A percentile compares a stretch with the other conserved stretches of the same genome.
These are phyloP conservation scores for Limulus polyphemus DNA, from an alignment of 2,888 invertebrate species.

Conservation along the genomic window DNA sequence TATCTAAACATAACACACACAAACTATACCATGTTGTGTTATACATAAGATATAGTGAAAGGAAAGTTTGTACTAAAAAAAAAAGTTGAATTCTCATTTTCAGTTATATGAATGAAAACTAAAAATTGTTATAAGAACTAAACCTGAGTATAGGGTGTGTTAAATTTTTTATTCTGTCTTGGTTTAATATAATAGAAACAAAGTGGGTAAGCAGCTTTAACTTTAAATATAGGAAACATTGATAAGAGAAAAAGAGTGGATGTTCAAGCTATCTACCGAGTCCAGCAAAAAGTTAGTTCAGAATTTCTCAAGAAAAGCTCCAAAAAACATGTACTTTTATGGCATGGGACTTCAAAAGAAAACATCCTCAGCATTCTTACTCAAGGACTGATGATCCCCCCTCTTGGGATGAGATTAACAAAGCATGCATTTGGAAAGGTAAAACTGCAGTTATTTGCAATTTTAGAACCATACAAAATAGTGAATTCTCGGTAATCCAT, in stretches of 20 bases:
- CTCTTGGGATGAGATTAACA: constrained; percentile 36
- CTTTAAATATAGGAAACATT: constrained; percentile 4
- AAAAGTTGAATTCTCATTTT: no score
- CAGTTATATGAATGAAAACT: no score
- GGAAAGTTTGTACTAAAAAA: no score
- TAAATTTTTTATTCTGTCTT: no score
- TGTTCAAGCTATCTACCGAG: constrained; percentile 27
- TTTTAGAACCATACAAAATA: no score
- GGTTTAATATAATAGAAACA: no score
- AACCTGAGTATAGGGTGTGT: no score
- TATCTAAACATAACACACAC: no score
- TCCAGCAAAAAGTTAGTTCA: constrained; percentile 24
- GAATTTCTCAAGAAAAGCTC: constrained; percentile 11
- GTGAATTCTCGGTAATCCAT: not conserved
- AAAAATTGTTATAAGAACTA: no score
- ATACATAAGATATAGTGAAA: no score
- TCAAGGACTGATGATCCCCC: constrained; percentile 40
- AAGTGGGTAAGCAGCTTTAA: not conserved
- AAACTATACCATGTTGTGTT: no score
- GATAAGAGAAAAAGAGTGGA: not conserved
- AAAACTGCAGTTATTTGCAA: no score
- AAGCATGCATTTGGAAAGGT: constrained; percentile 40
- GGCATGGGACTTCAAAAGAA: constrained; percentile 42
- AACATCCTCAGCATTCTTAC: constrained; percentile 42
- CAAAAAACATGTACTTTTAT: constrained; percentile 34